Conservation (phyloP, 2,888 invertebrate genomes). For the Lithophane semibrunnea region DNA sequence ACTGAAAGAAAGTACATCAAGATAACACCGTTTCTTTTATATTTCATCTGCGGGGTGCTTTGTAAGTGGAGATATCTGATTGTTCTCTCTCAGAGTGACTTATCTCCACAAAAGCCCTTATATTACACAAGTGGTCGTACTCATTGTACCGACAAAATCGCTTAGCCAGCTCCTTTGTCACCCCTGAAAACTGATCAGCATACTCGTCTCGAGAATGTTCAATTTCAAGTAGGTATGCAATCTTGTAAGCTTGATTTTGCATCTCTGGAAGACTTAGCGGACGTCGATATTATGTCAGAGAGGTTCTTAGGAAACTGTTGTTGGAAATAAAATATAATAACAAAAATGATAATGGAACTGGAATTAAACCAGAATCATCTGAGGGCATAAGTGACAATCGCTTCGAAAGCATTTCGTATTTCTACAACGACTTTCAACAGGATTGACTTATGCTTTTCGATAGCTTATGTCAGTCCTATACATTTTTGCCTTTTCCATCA, state of each 20-base stretch:
- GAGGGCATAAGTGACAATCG: too few species aligned
- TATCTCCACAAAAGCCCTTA: conserved; percentile 20
- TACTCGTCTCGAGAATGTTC: conserved; percentile 4
- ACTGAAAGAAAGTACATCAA: neutral
- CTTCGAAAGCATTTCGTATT: too few species aligned
- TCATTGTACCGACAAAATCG: conserved; percentile 30
- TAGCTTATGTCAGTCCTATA: too few species aligned
- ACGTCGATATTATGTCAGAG: neutral
- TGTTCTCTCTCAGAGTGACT: conserved; percentile 15
- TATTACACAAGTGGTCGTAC: conserved; percentile 26
- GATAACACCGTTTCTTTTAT: neutral
- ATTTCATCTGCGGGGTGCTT: neutral
- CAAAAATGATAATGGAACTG: neutral
- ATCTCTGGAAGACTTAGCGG: neutral
- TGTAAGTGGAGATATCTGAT: conserved; percentile 19
- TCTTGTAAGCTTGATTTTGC: conserved; percentile 18
- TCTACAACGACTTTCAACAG: too few species aligned
- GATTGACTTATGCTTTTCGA: too few species aligned
- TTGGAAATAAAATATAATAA: neutral
- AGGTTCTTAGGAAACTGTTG: neutral
- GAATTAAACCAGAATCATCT: neutral
- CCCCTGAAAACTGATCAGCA: conserved; percentile 38
- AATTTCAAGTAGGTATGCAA: conserved; percentile 20
- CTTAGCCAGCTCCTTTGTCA: conserved; percentile 18
- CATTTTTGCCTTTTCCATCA: too few species aligned